Evolutionary conservation across 2,797 vertebrate genomes (phyloP).

Genomic region (Sparus aurata): DNA sequence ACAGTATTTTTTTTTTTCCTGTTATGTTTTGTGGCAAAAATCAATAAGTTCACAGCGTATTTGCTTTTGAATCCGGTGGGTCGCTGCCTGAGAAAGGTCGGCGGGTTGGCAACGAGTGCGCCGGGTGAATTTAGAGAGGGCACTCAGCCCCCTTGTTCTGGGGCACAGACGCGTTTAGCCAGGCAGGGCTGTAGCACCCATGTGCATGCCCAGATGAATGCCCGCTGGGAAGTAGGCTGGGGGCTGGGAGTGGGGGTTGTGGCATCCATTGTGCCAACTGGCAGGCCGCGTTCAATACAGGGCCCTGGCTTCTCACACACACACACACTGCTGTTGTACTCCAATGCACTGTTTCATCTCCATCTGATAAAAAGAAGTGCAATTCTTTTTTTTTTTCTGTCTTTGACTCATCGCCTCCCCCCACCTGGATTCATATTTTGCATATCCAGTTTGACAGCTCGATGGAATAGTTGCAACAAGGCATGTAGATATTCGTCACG

Average conservation of each 20-base stretch:
- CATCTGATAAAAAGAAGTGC: conserved; percentile 39
- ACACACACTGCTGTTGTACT: conserved; percentile 40
- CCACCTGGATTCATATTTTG: conserved; percentile 64
- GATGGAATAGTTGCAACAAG: conserved; percentile 68
- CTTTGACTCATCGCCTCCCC: conserved; percentile 41
- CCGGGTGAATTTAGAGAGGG: conserved; percentile 77
- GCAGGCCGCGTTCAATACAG: conserved; percentile 73
- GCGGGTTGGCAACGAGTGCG: conserved; percentile 71
- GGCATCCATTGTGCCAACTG: conserved; percentile 82
- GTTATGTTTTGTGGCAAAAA: conserved; percentile 46
- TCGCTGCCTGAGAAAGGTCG: conserved; percentile 80
- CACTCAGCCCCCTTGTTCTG: conserved; percentile 80
- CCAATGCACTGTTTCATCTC: conserved; percentile 38
- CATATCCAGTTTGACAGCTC: conserved; percentile 72
- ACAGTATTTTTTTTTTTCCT: background rate
- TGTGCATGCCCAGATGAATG: conserved; percentile 85
- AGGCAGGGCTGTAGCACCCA: conserved; percentile 79
- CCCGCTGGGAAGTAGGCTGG: conserved; percentile 80
- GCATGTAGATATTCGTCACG: conserved; percentile 64
- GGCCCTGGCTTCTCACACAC: conserved; percentile 67
- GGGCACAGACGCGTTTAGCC: conserved; percentile 78
- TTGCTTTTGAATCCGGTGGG: conserved; percentile 58
- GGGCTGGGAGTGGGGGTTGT: conserved; percentile 72
- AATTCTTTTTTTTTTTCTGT: conserved; percentile 33
- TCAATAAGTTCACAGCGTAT: conserved; percentile 42